Evolutionary conservation across 2,888 invertebrate genomes (phyloP), one percentile per base, ranked within the genome.

Genomic region (Gnatocerus cornutus): DNA sequence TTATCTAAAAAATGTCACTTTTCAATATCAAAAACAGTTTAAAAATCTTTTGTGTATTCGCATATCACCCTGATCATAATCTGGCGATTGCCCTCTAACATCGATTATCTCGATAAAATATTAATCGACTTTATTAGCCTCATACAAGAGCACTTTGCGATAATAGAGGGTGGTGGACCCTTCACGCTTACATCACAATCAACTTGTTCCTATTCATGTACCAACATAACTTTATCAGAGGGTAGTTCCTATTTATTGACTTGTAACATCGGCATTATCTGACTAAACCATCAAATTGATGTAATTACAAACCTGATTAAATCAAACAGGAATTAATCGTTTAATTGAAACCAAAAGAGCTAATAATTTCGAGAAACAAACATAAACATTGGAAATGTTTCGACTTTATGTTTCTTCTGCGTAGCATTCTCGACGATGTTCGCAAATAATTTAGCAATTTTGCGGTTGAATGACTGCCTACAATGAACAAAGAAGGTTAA

Each of bases 401-500:
- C 16, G 37, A 55, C n/a, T 55, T 39, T 39, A 21, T 16, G 55
- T 10, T 41, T 9, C n/a, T 41, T 12, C 41, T 41, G 7, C 3
- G 41, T 10, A 41, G 43, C 29, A 21, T 56, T 56, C 29, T 43
- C 16, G 16, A 5, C 21, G 27, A 27, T 50, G 48, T 50, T 50
- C 48, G 69, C 64, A 52, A 64, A 69, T 58, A 69, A 69, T 64
- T 53, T 45, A 46, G 69, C 64, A 65, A 69, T 69, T 69, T 64
- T 46, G 43, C 64, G 69, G 69, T 69, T 69, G 64, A 69, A 64
- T 59, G 64, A 56, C 53, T 56, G 52, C 59, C 58, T 64, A 69
- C 69, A 69, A 69, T 69, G 64, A 53, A 69, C 69, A 69, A 65
- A 69, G 69, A 59, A 65, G 59, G 14, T 53, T 59, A 63, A 69